A percentile compares a stretch with the other conserved stretches of the same genome.
Evolutionary conservation across 2,113 vertebrate genomes (phyloP).

Genomic region (Nicator chloris): DNA sequence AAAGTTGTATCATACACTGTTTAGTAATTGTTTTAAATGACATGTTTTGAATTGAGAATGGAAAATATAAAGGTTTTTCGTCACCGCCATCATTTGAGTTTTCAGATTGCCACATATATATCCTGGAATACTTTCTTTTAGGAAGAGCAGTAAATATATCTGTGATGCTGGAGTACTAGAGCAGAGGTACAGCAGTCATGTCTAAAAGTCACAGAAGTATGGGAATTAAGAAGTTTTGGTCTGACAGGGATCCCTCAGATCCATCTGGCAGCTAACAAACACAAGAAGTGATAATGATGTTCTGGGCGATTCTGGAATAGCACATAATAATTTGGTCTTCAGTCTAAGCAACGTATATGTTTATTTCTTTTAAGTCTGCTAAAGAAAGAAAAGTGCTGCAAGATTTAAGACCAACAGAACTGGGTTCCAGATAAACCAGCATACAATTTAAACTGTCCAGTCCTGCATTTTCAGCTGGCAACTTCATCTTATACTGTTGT

Average conservation of each 20-base stretch:
- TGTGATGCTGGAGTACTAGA: not conserved
- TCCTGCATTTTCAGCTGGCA: not conserved
- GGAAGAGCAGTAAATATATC: not conserved
- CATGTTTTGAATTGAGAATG: not conserved
- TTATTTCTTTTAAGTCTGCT: not conserved
- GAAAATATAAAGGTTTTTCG: not conserved
- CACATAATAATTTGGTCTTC: not conserved
- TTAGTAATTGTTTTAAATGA: not conserved
- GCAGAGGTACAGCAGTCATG: not conserved
- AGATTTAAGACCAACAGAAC: not conserved
- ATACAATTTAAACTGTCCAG: not conserved
- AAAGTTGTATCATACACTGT: not conserved
- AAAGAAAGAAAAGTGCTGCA: not conserved
- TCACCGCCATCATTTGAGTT: accelerated
- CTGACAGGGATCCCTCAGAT: not conserved
- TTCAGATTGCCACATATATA: not conserved
- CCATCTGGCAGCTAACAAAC: not conserved
- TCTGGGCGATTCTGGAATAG: not conserved
- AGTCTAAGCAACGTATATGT: not conserved
- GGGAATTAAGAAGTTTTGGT: not conserved
- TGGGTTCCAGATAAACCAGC: not conserved
- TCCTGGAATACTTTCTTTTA: not conserved
- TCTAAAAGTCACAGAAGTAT: not conserved
- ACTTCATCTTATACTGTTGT: not conserved
- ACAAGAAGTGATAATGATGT: not conserved